These are phyloP conservation scores for Apodemia mormo DNA, from an alignment of 2,888 invertebrate genomes.

Conservation along the genomic window DNA sequence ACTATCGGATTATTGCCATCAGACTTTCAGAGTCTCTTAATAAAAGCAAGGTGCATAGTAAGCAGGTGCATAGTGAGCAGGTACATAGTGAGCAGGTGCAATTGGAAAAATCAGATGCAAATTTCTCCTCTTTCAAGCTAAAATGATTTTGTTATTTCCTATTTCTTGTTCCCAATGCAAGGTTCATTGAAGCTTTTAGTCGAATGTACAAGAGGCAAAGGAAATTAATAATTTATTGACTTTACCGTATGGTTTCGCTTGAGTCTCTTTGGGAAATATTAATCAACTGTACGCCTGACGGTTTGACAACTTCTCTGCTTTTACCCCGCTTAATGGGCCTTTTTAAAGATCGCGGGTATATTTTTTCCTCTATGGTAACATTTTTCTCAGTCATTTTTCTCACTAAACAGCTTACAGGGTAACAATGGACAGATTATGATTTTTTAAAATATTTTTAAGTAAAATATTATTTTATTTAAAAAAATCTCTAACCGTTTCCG, in stretches of 20 bases:
- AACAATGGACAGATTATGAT: neutral
- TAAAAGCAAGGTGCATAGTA: too few species aligned
- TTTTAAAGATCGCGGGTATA: constrained; percentile 2
- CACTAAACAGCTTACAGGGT: neutral
- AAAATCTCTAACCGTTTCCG: too few species aligned
- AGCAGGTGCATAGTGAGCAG: too few species aligned
- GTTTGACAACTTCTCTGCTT: constrained; percentile 4
- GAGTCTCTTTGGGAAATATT: constrained; percentile 15
- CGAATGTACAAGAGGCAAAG: neutral
- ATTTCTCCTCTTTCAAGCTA: neutral
- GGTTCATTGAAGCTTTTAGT: constrained; percentile 7
- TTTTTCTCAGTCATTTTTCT: neutral
- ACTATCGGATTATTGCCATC: too few species aligned
- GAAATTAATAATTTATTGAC: constrained; percentile 10
- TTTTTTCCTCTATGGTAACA: neutral
- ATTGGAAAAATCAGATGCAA: neutral
- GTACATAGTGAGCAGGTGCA: neutral
- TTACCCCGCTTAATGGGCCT: constrained; percentile 2
- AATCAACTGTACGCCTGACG: neutral
- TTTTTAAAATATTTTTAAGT: neutral
- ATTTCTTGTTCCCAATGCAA: neutral
- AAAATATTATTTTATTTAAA: too few species aligned
- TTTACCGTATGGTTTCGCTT: constrained; percentile 4
- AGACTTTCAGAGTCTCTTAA: too few species aligned
- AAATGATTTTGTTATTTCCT: neutral